Evolutionary conservation across 2,113 vertebrate species (phyloP), one percentile per base, ranked within the genome.

Genomic region (Indicator indicator): DNA sequence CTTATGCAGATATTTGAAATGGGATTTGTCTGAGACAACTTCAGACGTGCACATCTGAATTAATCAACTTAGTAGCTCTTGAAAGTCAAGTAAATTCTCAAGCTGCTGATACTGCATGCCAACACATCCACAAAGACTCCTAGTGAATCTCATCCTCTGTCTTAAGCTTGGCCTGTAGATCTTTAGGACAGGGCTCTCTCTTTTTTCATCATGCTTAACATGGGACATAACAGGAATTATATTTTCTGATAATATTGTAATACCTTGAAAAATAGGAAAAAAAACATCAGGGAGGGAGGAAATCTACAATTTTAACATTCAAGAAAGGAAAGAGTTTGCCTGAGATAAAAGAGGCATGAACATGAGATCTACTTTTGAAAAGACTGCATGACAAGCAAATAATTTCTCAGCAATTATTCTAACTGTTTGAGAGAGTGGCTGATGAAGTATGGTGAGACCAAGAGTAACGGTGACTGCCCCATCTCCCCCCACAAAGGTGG

Each of bases 351-450:
- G 18, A 65, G 75, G 4, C 23, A 60, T 1, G 1, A 54, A 74
- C 7, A 59, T 63, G 32, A 15, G 12, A 78, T 4, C 12, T 68
- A 44, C 7, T 83, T 93, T 68, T 90, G 58, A 80, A 88, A 83
- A 26, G 11, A 55, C 8, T 1, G 0, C 7, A 5, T 16, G 6
- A 2, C 9, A 26, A 32, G 2, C 4, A 68, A 86, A 67, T 58
- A 1, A 27, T 81, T 60, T 82, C n/a, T 68, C 81, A 30, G 3
- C 4, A 8, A 5, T 50, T 77, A 56, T 12, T 76, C 8, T 42
- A 55, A 6, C 24, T 67, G 24, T 48, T n/a, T 58, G 56, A 58
- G 56, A 58, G 16, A 58, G 55, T 32, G 32, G 30, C 30, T 58
- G 56, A 58, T n/a, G 17, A 58, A 32, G 56, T 18, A n/a, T 58